Conservation (phyloP, 2,888 invertebrate genomes). For the Aphrophora alni region DNA sequence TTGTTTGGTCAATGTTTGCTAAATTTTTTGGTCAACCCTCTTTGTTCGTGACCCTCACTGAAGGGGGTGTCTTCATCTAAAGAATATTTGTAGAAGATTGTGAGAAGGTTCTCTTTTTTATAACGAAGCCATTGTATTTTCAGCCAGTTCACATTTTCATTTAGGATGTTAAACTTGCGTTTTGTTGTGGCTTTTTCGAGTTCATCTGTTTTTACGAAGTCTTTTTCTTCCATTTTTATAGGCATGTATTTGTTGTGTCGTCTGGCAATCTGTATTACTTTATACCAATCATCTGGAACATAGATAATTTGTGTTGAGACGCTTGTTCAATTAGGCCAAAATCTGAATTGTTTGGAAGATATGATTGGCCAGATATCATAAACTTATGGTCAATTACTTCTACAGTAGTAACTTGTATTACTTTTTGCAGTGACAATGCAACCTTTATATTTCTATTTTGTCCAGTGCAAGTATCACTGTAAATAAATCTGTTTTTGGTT, state of each 20-base stretch:
- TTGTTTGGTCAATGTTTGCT: neutral
- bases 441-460: conserved; percentile 48
- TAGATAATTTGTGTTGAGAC: conserved; percentile 40
- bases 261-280: neutral
- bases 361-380: conserved; percentile 29
- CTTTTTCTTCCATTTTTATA: neutral
- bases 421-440: conserved; percentile 13
- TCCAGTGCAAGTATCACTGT: conserved; percentile 53
- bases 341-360: conserved; percentile 30
- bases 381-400: conserved; percentile 42
- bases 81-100: neutral
- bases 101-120: neutral
- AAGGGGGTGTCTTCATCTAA: neutral
- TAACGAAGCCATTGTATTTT: neutral
- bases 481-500: conserved; percentile 44
- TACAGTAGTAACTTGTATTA: conserved; percentile 18
- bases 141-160: no score
- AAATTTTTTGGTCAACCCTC: neutral
- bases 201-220: neutral
- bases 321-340: conserved; percentile 28
- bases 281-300: neutral
- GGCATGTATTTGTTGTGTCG: neutral
- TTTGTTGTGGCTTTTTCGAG: neutral
- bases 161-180: no score
- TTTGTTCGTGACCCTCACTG: neutral